phyloP scores from a whole-genome alignment of 2,797 vertebrate genomes.

The Pagetopsis macropterus region DNA sequence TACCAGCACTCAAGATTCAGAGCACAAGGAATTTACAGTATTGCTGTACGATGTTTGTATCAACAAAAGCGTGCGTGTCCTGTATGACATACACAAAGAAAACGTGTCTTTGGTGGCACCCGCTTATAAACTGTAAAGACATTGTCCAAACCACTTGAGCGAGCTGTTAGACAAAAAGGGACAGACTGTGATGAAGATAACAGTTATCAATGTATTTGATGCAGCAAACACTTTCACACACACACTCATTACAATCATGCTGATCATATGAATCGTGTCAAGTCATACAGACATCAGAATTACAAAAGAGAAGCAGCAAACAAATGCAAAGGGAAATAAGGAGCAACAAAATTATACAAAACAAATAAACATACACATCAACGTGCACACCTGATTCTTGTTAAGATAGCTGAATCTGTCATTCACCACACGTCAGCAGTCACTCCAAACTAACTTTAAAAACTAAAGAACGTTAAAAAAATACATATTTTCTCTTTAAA shows the following conservation, averaged over 20 bases:
- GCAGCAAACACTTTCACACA: conserved; percentile 1
- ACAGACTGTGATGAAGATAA: conserved; percentile 77
- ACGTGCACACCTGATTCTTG: conserved; percentile 26
- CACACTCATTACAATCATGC: conserved; percentile 82
- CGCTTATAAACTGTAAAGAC: conserved; percentile 54
- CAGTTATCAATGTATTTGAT: conserved; percentile 65
- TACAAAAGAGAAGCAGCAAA: conserved; percentile 84
- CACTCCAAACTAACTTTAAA: conserved; percentile 49
- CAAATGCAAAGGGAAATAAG: conserved; percentile 81
- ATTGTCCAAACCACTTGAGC: conserved; percentile 29
- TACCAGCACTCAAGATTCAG: conserved; percentile 18
- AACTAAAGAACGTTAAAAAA: conserved; percentile 78
- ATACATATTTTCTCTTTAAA: conserved; percentile 71
- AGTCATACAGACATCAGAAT: conserved; percentile 88
- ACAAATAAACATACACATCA: neutral
- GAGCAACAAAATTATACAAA: conserved; percentile 43
- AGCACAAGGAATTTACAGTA: conserved; percentile 81
- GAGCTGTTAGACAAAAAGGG: conserved; percentile 28
- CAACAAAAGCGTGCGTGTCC: conserved; percentile 66
- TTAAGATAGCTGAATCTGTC: conserved; percentile 44
- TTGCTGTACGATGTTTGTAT: conserved; percentile 83
- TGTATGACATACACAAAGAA: conserved; percentile 69
- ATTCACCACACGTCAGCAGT: conserved; percentile 33
- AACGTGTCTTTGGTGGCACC: conserved; percentile 91
- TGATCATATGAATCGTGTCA: conserved; percentile 82